phyloP scores from a whole-genome alignment of 64 coral and sea anemone species.

The Hydrozoanthus tunicans region DNA sequence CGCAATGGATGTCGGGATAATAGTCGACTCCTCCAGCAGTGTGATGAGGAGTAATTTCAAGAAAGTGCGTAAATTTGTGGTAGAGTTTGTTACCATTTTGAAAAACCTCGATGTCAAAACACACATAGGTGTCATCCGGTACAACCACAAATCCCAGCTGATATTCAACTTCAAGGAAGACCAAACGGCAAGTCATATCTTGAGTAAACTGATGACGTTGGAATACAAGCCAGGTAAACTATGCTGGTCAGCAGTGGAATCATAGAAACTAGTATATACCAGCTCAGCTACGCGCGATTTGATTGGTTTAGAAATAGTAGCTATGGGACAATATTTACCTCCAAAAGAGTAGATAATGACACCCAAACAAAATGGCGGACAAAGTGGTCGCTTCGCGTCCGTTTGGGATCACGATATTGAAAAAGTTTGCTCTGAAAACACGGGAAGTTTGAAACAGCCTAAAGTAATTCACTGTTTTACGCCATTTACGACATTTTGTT shows the following conservation, averaged over 20 bases:
- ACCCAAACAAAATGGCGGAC: too few relatives aligned
- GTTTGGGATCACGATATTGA: too few relatives aligned
- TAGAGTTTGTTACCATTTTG: background rate
- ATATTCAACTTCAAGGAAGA: slow-evolving; percentile 55
- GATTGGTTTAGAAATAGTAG: too few relatives aligned
- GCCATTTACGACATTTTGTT: background rate
- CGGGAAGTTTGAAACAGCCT: background rate
- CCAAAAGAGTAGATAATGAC: too few relatives aligned
- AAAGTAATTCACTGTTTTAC: too few relatives aligned
- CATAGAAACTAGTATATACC: background rate
- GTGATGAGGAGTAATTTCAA: slow-evolving; percentile 1
- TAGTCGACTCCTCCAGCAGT: slow-evolving; percentile 46
- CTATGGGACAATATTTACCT: too few relatives aligned
- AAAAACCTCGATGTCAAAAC: slow-evolving; percentile 1
- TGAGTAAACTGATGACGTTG: background rate
- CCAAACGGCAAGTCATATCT: background rate
- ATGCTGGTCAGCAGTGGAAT: too few relatives aligned
- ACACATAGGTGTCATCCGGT: slow-evolving; percentile 29
- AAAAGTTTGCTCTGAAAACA: too few relatives aligned
- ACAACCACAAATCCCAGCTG: slow-evolving; percentile 17
- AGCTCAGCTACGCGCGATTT: too few relatives aligned
- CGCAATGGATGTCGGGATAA: slow-evolving; percentile 39
- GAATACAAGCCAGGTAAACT: slow-evolving; percentile 34
- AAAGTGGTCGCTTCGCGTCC: too few relatives aligned
- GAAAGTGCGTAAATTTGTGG: slow-evolving; percentile 13